Evolutionary conservation across 2,797 vertebrate species (phyloP).

Genomic region (Dendrocincla fuliginosa): DNA sequence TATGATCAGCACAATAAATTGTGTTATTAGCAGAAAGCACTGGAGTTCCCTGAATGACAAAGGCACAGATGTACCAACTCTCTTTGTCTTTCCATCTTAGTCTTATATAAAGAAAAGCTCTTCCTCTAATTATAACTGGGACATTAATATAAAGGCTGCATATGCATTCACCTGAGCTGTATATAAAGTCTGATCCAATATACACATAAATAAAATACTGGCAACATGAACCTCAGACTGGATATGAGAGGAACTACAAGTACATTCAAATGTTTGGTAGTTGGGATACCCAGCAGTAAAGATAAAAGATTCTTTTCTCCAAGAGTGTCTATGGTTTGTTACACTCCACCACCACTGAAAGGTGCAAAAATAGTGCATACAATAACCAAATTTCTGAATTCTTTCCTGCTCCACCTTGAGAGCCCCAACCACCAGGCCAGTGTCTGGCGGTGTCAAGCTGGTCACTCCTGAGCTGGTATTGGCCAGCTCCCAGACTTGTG

Average conservation of each 20-base stretch:
- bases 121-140: neutral
- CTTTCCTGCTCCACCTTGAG: neutral
- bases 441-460: neutral
- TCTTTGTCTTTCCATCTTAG: neutral
- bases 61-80: neutral
- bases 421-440: neutral
- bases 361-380: neutral
- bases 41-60: neutral
- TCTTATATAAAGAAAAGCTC: neutral
- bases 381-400: neutral
- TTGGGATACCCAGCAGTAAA: neutral
- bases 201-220: neutral
- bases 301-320: neutral
- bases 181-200: neutral
- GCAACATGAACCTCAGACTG: neutral
- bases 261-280: neutral
- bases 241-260: neutral
- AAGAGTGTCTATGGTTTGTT: neutral
- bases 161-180: neutral
- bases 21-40: neutral
- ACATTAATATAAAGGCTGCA: neutral
- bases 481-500: neutral
- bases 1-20: neutral
- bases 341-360: accelerated
- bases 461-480: neutral